Percentiles rank a stretch among this genome's conserved stretches.
These are phyloP conservation scores for Rhopalosiphum padi DNA, from an alignment of 1,140 invertebrate genomes.

Conservation along the genomic window DNA sequence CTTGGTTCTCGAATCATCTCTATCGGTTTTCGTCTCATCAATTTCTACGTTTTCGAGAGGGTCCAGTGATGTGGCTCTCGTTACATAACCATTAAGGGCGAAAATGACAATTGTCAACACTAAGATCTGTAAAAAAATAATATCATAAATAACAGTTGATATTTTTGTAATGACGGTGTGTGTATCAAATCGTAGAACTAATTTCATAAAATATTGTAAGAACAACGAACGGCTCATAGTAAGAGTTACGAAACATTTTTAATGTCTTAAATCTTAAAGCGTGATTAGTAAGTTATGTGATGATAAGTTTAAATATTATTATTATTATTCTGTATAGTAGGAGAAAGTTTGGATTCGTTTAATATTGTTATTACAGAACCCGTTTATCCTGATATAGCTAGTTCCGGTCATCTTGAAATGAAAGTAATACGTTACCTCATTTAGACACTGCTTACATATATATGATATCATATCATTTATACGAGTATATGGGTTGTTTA, in stretches of 20 bases:
- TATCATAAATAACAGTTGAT: neutral
- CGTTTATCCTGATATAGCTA: constrained; percentile 48
- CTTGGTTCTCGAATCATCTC: neutral
- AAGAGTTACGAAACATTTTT: constrained; percentile 10
- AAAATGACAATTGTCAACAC: neutral
- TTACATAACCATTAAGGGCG: neutral
- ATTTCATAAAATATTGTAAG: neutral
- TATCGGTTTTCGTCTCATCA: neutral
- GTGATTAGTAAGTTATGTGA: constrained; percentile 47
- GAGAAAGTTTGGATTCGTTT: constrained; percentile 43
- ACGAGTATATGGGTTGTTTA: neutral
- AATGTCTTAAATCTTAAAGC: neutral
- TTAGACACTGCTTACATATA: neutral
- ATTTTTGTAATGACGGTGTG: neutral
- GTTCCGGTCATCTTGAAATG: constrained; percentile 57
- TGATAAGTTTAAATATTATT: neutral
- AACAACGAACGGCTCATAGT: neutral
- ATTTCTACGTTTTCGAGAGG: neutral
- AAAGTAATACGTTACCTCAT: constrained; percentile 55
- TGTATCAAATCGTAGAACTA: constrained; percentile 26
- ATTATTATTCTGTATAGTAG: neutral
- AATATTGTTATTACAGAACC: constrained; percentile 46
- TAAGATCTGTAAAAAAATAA: constrained; percentile 32
- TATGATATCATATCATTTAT: neutral
- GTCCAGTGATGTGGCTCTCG: neutral